phyloP scores from a whole-genome alignment of 2,113 vertebrate genomes.

The Rhabdornis inornatus region DNA sequence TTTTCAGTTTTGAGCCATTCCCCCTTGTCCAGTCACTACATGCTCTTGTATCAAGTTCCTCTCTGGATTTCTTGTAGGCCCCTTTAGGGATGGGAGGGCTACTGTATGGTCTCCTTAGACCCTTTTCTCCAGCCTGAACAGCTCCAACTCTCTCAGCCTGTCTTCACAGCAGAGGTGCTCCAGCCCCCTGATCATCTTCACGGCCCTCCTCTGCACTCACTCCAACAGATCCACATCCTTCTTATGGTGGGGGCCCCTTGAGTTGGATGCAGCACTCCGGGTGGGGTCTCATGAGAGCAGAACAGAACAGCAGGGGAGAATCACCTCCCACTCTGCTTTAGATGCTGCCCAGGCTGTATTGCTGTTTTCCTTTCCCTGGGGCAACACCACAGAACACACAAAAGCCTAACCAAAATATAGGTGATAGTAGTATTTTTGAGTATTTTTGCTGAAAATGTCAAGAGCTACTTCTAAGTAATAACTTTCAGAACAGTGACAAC shows the following conservation, averaged over 20 bases:
- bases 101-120: not conserved
- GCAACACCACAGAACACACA: not conserved
- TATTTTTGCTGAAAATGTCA: not conserved
- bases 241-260: not conserved
- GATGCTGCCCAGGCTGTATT: too few relatives aligned
- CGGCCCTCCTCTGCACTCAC: not conserved
- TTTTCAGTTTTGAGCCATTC: not conserved
- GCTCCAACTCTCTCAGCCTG: not conserved
- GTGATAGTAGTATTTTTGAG: not conserved
- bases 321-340: not conserved
- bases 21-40: not conserved
- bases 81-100: not conserved
- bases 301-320: fast-evolving
- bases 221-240: not conserved
- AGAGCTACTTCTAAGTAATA: not conserved
- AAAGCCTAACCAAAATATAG: not conserved
- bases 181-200: not conserved
- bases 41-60: not conserved
- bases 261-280: not conserved
- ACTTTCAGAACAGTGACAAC: not conserved
- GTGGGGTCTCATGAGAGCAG: fast-evolving
- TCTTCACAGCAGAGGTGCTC: not conserved
- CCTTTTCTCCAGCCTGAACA: not conserved
- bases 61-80: not conserved
- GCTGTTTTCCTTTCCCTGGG: not conserved